Conservation (phyloP, 2,888 invertebrate genomes). For the Pammene fasciana region DNA sequence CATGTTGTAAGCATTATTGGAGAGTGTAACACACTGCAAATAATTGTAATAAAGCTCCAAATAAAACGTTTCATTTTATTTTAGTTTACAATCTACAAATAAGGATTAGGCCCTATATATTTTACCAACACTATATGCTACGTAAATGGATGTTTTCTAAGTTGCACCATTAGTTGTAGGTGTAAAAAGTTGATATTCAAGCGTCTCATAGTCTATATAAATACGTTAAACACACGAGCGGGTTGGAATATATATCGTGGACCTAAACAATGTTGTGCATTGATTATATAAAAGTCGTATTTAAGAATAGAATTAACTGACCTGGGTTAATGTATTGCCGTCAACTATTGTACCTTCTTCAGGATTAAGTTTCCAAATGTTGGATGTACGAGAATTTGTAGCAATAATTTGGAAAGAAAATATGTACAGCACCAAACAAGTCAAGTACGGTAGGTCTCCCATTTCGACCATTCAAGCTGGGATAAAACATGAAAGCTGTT, state of each 20-base stretch:
- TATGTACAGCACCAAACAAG: constrained; percentile 87
- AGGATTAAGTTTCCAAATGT: constrained; percentile 91
- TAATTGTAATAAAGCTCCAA: background rate
- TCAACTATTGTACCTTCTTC: constrained; percentile 90
- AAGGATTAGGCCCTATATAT: background rate
- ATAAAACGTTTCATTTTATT: background rate
- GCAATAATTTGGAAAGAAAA: constrained; percentile 87
- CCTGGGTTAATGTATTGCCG: constrained; percentile 82
- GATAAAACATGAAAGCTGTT: constrained; percentile 50
- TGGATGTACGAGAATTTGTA: constrained; percentile 92
- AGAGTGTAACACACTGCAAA: background rate
- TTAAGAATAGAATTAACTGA: constrained; percentile 60
- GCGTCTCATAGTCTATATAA: constrained; percentile 1
- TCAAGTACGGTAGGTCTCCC: constrained; percentile 83
- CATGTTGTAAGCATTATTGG: background rate
- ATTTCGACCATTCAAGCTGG: constrained; percentile 69
- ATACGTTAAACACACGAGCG: background rate
- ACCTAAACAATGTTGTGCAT: constrained; percentile 49
- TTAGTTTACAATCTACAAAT: background rate
- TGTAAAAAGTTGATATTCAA: background rate
- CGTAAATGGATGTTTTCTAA: background rate
- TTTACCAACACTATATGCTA: background rate
- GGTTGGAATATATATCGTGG: constrained; percentile 38
- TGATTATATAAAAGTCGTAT: constrained; percentile 68
- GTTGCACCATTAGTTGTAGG: background rate